A percentile compares a stretch with the other conserved stretches of the same genome.
These are phyloP conservation scores for Melanerpes aurifrons DNA, from an alignment of 2,113 vertebrate species.

Conservation along the genomic window DNA sequence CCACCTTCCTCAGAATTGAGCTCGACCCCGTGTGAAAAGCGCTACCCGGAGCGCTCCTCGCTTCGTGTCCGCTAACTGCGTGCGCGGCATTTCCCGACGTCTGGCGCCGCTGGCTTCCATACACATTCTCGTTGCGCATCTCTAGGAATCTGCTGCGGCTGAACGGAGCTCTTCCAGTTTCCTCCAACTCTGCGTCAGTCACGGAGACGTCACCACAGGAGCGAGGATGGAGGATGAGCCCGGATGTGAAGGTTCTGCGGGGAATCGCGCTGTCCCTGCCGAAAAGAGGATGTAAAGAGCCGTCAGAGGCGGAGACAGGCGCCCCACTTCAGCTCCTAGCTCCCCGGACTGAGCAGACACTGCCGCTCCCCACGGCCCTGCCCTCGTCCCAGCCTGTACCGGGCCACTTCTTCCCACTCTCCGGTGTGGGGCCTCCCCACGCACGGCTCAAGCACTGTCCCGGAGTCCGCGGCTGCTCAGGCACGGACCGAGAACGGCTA, in stretches of 20 bases:
- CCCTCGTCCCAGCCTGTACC: background rate
- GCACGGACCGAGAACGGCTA: rapidly evolving
- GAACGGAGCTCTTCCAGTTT: background rate
- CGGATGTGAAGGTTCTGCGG: background rate
- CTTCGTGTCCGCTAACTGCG: rapidly evolving
- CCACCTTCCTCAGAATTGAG: constrained; percentile 71
- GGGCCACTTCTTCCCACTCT: background rate
- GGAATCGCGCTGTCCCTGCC: background rate
- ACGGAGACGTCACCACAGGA: constrained; percentile 15
- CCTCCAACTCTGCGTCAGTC: constrained; percentile 1
- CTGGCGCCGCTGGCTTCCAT: rapidly evolving
- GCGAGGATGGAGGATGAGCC: background rate
- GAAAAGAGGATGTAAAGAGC: background rate
- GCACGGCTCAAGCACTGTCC: background rate
- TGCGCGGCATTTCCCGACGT: rapidly evolving
- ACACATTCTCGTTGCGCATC: background rate
- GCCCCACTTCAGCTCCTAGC: background rate
- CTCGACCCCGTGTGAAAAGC: constrained; percentile 9
- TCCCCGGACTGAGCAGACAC: background rate
- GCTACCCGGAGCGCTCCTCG: rapidly evolving
- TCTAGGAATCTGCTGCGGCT: constrained; percentile 78
- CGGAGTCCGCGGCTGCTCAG: background rate
- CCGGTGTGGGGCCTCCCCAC: background rate
- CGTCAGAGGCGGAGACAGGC: background rate
- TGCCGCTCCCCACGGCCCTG: background rate